A percentile compares a stretch with the other conserved stretches of the same genome.
phyloP scores from a whole-genome alignment of 1,140 invertebrate species.

The Meloidogyne floridensis region DNA sequence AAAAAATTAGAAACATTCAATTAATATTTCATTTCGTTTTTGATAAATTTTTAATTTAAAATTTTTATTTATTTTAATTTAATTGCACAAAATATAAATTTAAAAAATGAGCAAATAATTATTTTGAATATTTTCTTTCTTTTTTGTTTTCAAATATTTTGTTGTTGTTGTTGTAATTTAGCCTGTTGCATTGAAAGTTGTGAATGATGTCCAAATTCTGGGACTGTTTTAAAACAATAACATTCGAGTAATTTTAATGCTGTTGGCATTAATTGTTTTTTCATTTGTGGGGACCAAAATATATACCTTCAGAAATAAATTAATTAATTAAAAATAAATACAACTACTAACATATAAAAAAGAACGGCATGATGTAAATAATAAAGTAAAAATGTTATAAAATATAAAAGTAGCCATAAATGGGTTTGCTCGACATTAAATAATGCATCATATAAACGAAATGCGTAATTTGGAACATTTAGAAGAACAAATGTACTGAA shows the following conservation, averaged over 20 bases:
- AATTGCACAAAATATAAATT: neutral
- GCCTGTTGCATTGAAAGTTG: conserved; percentile 37
- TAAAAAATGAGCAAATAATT: neutral
- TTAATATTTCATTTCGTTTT: no score
- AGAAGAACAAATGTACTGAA: conserved; percentile 63
- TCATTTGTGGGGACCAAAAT: conserved; percentile 63
- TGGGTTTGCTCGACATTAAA: conserved; percentile 42
- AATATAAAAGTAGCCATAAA: conserved; percentile 55
- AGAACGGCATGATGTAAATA: conserved; percentile 64
- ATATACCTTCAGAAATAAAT: conserved; percentile 31
- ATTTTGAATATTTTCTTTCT: neutral
- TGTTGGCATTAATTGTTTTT: conserved; percentile 64
- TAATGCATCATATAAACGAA: conserved; percentile 54
- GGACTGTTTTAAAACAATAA: conserved; percentile 64
- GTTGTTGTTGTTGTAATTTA: conserved; percentile 26
- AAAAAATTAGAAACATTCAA: no score
- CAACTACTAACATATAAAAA: conserved; percentile 62
- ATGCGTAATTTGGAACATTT: conserved; percentile 62
- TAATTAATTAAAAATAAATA: conserved; percentile 36
- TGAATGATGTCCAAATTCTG: conserved; percentile 63
- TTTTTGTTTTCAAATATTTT: neutral
- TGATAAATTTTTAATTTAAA: no score
- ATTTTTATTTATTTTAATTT: no score
- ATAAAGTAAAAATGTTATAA: conserved; percentile 63
- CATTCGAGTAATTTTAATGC: conserved; percentile 63